Conservation (phyloP, 2,888 invertebrate species). For the Sepiola atlantica region DNA sequence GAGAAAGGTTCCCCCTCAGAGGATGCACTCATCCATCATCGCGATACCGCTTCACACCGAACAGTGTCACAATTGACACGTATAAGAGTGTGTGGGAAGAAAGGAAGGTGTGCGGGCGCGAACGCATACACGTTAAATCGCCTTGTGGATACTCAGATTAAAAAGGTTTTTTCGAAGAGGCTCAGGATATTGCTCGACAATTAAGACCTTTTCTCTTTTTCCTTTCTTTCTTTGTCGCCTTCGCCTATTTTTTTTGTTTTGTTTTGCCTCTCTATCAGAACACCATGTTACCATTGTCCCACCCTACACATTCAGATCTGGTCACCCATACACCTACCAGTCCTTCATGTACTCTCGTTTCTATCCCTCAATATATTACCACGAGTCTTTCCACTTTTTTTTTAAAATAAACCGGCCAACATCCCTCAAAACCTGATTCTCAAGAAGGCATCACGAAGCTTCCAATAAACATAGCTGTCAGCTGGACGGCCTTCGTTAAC, state of each 20-base stretch:
- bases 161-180: background rate
- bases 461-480: slow-evolving; percentile 32
- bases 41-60: too few relatives aligned
- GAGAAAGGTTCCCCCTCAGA: too few relatives aligned
- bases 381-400: background rate
- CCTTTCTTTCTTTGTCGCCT: background rate
- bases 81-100: too few relatives aligned
- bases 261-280: too few relatives aligned
- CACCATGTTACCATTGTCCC: too few relatives aligned
- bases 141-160: background rate
- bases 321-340: background rate
- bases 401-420: background rate
- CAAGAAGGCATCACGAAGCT: background rate
- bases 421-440: background rate
- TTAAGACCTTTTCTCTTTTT: background rate
- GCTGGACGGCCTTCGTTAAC: background rate
- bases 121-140: background rate
- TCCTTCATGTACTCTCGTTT: background rate
- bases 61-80: too few relatives aligned
- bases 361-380: background rate
- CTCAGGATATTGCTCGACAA: background rate
- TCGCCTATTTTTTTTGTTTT: background rate
- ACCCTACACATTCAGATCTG: too few relatives aligned
- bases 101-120: too few relatives aligned
- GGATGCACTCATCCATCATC: too few relatives aligned